A percentile compares a stretch with the other conserved stretches of the same genome.
phyloP scores from a whole-genome alignment of 2,888 invertebrate species.

The Crematogaster levior region DNA sequence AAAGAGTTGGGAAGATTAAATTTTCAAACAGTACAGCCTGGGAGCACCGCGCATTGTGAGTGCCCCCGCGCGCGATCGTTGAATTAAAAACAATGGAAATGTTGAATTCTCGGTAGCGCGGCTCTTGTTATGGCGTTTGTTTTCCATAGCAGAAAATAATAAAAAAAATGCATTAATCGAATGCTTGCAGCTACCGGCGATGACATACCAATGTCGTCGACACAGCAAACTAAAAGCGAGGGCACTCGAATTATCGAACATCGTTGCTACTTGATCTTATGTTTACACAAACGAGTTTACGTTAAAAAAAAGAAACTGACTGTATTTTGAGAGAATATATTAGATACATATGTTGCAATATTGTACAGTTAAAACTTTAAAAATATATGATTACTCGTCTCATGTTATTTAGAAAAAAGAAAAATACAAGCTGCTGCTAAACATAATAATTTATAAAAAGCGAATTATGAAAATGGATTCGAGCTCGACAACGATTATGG shows the following conservation, averaged over 20 bases:
- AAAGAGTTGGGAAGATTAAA: slow-evolving; percentile 46
- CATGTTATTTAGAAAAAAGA: background rate
- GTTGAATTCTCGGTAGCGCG: slow-evolving; percentile 42
- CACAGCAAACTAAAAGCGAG: slow-evolving; percentile 6
- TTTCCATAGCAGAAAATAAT: slow-evolving; percentile 45
- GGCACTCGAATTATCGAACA: slow-evolving; percentile 21
- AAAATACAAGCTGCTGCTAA: background rate
- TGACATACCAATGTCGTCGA: slow-evolving; percentile 37
- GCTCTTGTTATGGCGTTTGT: slow-evolving; percentile 50
- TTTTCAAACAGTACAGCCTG: slow-evolving; percentile 40
- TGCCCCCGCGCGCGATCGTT: slow-evolving; percentile 33
- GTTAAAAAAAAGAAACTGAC: background rate
- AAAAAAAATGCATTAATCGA: slow-evolving; percentile 52
- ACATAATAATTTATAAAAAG: background rate
- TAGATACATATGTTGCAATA: background rate
- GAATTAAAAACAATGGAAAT: slow-evolving; percentile 73
- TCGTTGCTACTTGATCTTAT: slow-evolving; percentile 3
- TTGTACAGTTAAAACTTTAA: background rate
- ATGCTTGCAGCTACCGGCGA: slow-evolving; percentile 27
- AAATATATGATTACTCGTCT: background rate
- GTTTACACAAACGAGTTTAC: background rate
- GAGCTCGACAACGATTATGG: slow-evolving; percentile 21
- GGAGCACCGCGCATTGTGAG: slow-evolving; percentile 33
- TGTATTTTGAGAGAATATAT: background rate
- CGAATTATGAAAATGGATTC: background rate